phyloP scores from a whole-genome alignment of 2,113 vertebrate genomes.

The Scytalopus superciliaris region DNA sequence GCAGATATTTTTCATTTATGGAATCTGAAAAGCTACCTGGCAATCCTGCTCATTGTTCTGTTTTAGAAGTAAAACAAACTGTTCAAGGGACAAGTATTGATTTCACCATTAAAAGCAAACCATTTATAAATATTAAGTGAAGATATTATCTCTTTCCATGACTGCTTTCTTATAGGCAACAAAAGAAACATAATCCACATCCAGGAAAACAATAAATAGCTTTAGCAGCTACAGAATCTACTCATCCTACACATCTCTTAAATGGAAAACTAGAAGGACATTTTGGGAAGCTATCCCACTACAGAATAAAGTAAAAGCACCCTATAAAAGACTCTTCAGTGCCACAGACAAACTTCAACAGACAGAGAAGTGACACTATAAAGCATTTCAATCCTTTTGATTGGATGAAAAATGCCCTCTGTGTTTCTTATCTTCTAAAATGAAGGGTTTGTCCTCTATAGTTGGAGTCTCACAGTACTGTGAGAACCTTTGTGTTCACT shows the following conservation, averaged over 20 bases:
- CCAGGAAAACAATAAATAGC: conserved; percentile 14
- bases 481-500: background rate
- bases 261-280: background rate
- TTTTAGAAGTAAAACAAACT: conserved; percentile 41
- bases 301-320: background rate
- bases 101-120: conserved; percentile 31
- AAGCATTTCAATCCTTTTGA: background rate
- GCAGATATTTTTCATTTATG: conserved; percentile 7
- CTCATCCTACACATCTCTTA: background rate
- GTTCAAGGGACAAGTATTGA: background rate
- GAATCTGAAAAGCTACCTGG: background rate
- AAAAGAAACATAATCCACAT: background rate
- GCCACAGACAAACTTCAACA: background rate
- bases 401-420: background rate
- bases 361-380: background rate
- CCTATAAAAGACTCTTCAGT: background rate
- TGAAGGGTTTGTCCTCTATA: background rate
- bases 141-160: conserved; percentile 1
- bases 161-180: background rate
- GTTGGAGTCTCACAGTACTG: background rate
- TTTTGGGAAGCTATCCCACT: background rate
- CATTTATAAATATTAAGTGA: conserved; percentile 44
- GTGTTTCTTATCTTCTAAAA: background rate
- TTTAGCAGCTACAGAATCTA: background rate
- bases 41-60: background rate